Percentiles rank a stretch among this genome's conserved stretches.
Evolutionary conservation across 35 echinoderm and acorn worm genomes (phyloP).

Genomic region (Anneissia japonica): DNA sequence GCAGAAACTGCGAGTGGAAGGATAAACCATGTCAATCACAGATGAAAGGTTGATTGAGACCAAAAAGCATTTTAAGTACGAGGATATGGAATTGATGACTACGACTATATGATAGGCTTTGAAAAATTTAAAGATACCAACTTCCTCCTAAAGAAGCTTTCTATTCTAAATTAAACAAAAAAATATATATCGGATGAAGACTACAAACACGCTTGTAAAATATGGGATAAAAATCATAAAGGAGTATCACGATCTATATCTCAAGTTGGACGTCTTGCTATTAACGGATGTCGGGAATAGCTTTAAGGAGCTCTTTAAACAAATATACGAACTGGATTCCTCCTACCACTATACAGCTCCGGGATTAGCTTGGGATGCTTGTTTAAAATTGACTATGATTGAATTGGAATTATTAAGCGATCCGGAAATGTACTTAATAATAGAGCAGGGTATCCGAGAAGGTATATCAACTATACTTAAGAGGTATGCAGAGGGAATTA

Average conservation of each 20-base stretch:
- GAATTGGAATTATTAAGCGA: background rate
- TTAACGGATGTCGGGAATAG: background rate
- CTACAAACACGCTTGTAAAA: too few species aligned
- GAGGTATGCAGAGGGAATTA: conserved; percentile 6
- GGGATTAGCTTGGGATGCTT: background rate
- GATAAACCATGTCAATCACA: too few species aligned
- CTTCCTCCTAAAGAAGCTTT: background rate
- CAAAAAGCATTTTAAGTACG: too few species aligned
- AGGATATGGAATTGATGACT: too few species aligned
- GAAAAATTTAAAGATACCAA: background rate
- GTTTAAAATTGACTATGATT: background rate
- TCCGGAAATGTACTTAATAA: background rate
- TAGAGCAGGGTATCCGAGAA: too few species aligned
- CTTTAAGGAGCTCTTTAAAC: too few species aligned
- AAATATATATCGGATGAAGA: background rate
- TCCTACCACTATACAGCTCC: background rate
- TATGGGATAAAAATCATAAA: too few species aligned
- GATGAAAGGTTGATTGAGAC: too few species aligned
- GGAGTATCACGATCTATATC: background rate
- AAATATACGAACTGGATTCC: background rate
- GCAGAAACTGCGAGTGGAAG: too few species aligned
- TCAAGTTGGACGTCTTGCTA: background rate
- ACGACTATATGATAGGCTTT: background rate
- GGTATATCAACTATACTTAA: background rate
- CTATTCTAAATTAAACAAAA: background rate